Conservation (phyloP, 2,113 vertebrate species). For the Microtus montanus region DNA sequence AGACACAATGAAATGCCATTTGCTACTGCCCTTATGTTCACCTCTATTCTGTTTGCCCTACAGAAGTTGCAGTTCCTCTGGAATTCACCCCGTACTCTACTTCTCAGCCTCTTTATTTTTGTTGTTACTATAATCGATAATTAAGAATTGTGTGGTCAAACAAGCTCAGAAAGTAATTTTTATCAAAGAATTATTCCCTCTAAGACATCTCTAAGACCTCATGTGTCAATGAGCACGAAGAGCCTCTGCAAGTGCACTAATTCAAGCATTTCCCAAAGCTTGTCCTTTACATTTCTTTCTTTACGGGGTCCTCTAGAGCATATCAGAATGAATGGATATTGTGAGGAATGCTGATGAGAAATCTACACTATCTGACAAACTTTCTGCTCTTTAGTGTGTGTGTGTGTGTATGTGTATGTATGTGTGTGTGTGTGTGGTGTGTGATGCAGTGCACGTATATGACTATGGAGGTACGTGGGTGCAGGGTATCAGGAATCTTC, state of each 20-base stretch:
- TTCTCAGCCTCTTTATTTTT: neutral
- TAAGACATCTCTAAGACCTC: neutral
- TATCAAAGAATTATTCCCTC: neutral
- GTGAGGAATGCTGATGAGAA: neutral
- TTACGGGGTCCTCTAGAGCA: neutral
- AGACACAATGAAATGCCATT: neutral
- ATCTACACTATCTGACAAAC: neutral
- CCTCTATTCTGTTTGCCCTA: neutral
- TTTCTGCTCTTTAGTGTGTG: neutral
- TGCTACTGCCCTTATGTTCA: neutral
- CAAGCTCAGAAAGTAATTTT: neutral
- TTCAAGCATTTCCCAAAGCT: conserved; percentile 26
- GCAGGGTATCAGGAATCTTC: neutral
- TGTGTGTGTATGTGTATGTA: neutral
- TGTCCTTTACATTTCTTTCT: neutral
- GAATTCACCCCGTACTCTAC: neutral
- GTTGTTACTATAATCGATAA: neutral
- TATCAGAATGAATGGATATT: neutral
- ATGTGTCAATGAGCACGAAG: neutral
- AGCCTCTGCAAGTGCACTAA: neutral
- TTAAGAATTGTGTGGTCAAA: neutral
- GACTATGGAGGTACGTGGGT: neutral
- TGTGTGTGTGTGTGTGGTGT: neutral
- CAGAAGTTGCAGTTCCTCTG: neutral
- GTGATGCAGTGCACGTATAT: neutral